Conservation (phyloP, 2,797 vertebrate genomes). For the Trachops cirrhosus region DNA sequence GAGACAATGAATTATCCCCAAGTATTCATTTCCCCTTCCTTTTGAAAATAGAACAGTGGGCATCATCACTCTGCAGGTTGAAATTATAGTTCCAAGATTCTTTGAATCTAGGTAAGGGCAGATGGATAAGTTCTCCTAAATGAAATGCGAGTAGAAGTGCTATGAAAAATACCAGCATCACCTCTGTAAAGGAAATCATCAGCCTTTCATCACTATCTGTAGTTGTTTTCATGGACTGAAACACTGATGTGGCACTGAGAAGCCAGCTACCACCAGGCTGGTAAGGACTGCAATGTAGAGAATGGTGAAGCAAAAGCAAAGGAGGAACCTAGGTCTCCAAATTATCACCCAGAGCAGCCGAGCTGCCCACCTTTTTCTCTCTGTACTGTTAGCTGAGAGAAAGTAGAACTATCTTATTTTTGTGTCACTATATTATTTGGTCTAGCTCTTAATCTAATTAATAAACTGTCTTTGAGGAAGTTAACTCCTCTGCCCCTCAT, state of each 20-base stretch:
- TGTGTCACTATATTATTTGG: not conserved
- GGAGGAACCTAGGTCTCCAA: not conserved
- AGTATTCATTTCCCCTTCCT: not conserved
- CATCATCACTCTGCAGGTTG: not conserved
- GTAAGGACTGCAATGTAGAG: not conserved
- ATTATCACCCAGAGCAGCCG: not conserved
- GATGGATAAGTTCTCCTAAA: not conserved
- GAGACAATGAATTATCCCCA: not conserved
- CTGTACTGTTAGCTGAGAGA: not conserved
- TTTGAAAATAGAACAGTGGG: not conserved
- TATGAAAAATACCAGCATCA: not conserved
- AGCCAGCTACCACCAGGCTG: not conserved
- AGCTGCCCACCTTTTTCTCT: not conserved
- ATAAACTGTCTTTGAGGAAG: not conserved
- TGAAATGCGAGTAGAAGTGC: not conserved
- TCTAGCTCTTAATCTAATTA: not conserved
- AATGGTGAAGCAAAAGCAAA: not conserved
- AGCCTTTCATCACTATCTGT: not conserved
- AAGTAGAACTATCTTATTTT: not conserved
- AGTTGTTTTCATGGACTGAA: not conserved
- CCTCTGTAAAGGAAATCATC: not conserved
- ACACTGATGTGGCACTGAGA: not conserved
- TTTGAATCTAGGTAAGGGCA: not conserved
- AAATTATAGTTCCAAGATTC: not conserved
- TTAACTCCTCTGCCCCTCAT: not conserved